These are phyloP conservation scores for Pleuronectes platessa DNA, from an alignment of 2,113 vertebrate genomes.

Conservation along the genomic window DNA sequence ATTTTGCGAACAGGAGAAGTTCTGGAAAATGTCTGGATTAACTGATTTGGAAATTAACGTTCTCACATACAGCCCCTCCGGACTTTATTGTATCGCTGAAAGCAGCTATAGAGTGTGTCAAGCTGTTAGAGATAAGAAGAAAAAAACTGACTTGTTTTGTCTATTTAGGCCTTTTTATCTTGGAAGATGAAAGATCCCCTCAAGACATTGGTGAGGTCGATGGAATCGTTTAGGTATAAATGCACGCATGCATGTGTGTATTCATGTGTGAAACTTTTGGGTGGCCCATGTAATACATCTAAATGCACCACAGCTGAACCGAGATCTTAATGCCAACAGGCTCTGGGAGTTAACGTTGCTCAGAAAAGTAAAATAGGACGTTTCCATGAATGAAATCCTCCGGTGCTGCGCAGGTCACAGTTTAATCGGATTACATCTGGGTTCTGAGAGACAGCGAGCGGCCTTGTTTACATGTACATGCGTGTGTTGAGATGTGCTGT, in stretches of 20 bases:
- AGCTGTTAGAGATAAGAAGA: too few relatives aligned
- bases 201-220: background rate
- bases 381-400: background rate
- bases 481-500: background rate
- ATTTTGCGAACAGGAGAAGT: too few relatives aligned
- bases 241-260: background rate
- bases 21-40: too few relatives aligned
- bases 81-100: too few relatives aligned
- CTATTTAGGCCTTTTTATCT: conserved; percentile 18
- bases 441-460: background rate
- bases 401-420: background rate
- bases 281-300: background rate
- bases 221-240: background rate
- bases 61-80: too few relatives aligned
- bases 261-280: background rate
- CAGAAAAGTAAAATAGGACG: conserved; percentile 18
- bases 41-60: too few relatives aligned
- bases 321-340: conserved; percentile 9
- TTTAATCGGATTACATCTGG: background rate
- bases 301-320: background rate
- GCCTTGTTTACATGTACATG: background rate
- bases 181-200: background rate
- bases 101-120: too few relatives aligned
- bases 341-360: background rate
- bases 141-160: background rate